Evolutionary conservation across 2,888 invertebrate species (phyloP).

Genomic region (Caenorhabditis panamensis): DNA sequence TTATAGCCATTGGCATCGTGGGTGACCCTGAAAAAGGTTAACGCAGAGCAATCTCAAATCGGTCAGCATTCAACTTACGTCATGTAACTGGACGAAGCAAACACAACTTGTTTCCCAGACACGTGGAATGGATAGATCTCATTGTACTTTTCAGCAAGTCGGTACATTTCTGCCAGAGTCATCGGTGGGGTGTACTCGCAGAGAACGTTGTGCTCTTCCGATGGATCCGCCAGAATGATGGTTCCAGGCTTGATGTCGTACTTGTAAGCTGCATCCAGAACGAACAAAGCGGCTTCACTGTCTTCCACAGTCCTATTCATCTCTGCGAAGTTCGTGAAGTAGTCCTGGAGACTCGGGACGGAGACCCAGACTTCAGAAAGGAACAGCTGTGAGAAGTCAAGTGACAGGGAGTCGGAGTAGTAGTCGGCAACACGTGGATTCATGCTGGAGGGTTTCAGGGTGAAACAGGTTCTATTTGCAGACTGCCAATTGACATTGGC

Average conservation of each 20-base stretch:
- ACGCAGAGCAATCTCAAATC: too few relatives aligned
- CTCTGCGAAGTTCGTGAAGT: constrained; percentile 12
- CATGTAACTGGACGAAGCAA: neutral
- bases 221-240: neutral
- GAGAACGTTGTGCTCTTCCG: neutral
- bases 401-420: neutral
- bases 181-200: constrained; percentile 26
- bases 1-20: too few relatives aligned
- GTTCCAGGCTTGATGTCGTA: constrained; percentile 12
- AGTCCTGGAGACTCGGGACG: neutral
- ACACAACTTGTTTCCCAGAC: too few relatives aligned
- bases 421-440: too few relatives aligned
- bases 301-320: too few relatives aligned
- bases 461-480: too few relatives aligned
- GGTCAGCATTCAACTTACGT: too few relatives aligned
- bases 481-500: too few relatives aligned
- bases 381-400: neutral
- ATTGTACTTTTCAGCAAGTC: neutral
- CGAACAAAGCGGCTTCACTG: neutral
- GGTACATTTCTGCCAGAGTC: constrained; percentile 25
- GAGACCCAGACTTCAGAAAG: constrained; percentile 2
- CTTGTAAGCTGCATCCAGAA: neutral
- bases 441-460: too few relatives aligned
- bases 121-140: constrained; percentile 16
- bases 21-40: too few relatives aligned